Base-by-base conservation (phyloP, 2,888 invertebrate species). In the Drosophila colorata region DNA sequence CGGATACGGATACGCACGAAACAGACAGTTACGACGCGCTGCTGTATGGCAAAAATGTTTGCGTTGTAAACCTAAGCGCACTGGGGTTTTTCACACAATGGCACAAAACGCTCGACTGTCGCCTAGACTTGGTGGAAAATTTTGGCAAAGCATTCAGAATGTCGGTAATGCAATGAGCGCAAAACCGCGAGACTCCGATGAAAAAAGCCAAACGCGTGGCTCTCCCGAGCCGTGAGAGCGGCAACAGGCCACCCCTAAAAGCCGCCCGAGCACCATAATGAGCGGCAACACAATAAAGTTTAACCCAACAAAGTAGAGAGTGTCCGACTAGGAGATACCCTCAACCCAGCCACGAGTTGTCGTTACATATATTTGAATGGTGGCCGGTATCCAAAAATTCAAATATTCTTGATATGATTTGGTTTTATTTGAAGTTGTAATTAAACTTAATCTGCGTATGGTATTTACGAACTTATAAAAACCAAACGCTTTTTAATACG, bases 231-330 rank as follows among this genome's bases (percentile, higher is more conserved):
- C 63, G 55, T 70, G 55, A 58, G 61, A 61, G 61, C 28, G 67
- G 61, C 76, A 74, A 69, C 68, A 71, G 80, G 80, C 88, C 78
- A 86, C 80, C 88, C 86, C 75, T 83, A 87, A 84, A 69, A 49
- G 40, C 63, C 51, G 49, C 31, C 58, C 52, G 63, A 56, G 43
- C 40, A 47, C 28, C 14, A 47, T 4, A 47, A n/a, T 52, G 44
- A 58, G 57, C 37, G 47, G 9, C n/a, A 74, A 9, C 4, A 52
- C 46, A 31, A 31, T 44, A 73, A 78, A 57, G 57, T 76, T 68
- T 70, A 70, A 65, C 47, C 31, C 13, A 33, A 33, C 33, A 11
- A 4, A 33, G 9, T 28, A 2, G 25, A 2, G 7, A 8, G 8
- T 28, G 25, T 2, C 8, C 28, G 28, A 28, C 8, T 28, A 28